Conservation (phyloP, 1,140 invertebrate genomes). For the Dendrolimus kikuchii region DNA sequence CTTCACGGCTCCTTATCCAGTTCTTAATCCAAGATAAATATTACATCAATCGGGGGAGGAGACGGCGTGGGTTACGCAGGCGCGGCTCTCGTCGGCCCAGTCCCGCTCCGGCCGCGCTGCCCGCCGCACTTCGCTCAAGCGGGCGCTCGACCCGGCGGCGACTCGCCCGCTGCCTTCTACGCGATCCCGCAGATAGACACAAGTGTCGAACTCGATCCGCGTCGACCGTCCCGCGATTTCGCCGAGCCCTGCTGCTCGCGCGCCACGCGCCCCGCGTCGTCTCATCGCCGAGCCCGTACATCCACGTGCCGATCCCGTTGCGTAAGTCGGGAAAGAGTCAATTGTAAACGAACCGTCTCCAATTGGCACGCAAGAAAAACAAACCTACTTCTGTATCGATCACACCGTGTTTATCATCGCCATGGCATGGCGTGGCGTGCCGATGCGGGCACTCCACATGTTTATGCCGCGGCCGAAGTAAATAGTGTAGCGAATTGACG, state of each 20-base stretch:
- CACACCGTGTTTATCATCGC: constrained; percentile 38
- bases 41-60: constrained; percentile 61
- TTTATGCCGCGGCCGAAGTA: constrained; percentile 24
- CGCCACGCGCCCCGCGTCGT: constrained; percentile 12
- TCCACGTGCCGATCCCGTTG: constrained; percentile 49
- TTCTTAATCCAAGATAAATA: constrained; percentile 71
- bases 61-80: constrained; percentile 38
- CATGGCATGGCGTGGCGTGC: constrained; percentile 23
- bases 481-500: constrained; percentile 27
- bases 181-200: constrained; percentile 26
- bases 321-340: constrained; percentile 48
- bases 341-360: constrained; percentile 49
- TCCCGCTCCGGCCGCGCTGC: constrained; percentile 58
- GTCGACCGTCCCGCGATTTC: constrained; percentile 2
- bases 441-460: constrained; percentile 14
- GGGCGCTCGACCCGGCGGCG: constrained; percentile 51
- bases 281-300: constrained; percentile 16
- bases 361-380: constrained; percentile 53
- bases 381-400: constrained; percentile 48
- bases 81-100: constrained; percentile 43
- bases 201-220: constrained; percentile 6
- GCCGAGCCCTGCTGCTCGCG: constrained; percentile 9
- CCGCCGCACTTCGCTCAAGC: constrained; percentile 49
- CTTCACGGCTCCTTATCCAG: constrained; percentile 53
- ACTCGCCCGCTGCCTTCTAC: constrained; percentile 42